phyloP scores from a whole-genome alignment of 1,140 invertebrate species.

The Coelopa frigida region DNA sequence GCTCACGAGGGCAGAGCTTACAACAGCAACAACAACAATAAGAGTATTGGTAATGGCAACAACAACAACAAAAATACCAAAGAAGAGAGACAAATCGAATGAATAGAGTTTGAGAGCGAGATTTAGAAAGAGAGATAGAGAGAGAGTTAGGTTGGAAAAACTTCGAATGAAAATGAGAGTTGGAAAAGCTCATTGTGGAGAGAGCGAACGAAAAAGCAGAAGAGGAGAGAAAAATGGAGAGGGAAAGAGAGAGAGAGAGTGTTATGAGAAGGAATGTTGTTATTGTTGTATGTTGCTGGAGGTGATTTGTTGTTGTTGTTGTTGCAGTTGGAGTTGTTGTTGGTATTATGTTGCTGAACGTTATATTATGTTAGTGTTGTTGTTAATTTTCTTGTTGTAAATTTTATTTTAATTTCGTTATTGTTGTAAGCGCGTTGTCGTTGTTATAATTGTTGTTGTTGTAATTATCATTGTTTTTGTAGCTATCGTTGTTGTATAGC shows the following conservation, averaged over 20 bases:
- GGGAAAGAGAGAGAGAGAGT: constrained; percentile 4
- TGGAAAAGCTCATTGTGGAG: neutral
- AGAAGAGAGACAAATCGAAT: neutral
- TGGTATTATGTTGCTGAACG: too few species aligned
- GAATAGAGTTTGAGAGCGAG: too few species aligned
- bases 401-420: too few species aligned
- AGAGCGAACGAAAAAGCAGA: neutral
- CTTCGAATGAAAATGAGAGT: constrained; percentile 2
- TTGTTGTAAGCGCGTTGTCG: too few species aligned
- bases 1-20: neutral
- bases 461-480: too few species aligned
- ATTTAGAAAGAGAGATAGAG: too few species aligned
- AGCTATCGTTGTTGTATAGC: too few species aligned
- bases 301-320: neutral
- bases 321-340: constrained; percentile 2
- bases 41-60: neutral
- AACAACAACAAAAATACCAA: neutral
- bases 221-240: neutral
- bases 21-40: neutral
- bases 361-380: too few species aligned
- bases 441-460: too few species aligned
- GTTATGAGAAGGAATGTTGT: neutral
- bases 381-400: too few species aligned
- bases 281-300: too few species aligned
- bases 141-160: too few species aligned